A percentile compares a stretch with the other conserved stretches of the same genome.
These are phyloP conservation scores for Sylvia atricapilla DNA, from an alignment of 2,113 vertebrate species.

Conservation along the genomic window DNA sequence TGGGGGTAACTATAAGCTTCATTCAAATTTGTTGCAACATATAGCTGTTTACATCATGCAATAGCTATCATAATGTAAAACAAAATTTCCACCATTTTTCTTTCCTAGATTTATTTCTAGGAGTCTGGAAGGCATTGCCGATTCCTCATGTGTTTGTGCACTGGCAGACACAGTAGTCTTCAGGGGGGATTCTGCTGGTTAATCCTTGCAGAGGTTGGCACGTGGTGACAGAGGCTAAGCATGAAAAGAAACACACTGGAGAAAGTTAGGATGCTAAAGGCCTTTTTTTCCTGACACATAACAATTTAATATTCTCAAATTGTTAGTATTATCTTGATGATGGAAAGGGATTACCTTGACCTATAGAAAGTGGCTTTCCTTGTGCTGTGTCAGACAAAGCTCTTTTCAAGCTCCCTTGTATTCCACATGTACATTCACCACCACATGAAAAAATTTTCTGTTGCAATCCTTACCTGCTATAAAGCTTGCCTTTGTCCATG, in stretches of 20 bases:
- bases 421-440: neutral
- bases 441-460: neutral
- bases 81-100: neutral
- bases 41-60: neutral
- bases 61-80: neutral
- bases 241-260: neutral
- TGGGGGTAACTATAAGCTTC: neutral
- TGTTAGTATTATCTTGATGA: neutral
- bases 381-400: neutral
- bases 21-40: neutral
- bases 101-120: neutral
- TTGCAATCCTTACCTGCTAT: neutral
- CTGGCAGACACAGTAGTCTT: neutral
- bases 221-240: neutral
- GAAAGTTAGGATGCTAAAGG: neutral
- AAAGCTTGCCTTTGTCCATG: neutral
- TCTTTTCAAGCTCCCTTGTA: neutral
- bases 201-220: neutral
- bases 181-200: neutral
- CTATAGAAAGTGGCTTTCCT: neutral
- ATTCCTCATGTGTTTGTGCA: neutral
- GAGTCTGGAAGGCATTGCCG: accelerated
- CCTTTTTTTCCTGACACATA: neutral
- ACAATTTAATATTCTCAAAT: neutral
- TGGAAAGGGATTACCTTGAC: neutral